Evolutionary conservation across 1,140 invertebrate genomes (phyloP).

Genomic region (Gerris buenoi): DNA sequence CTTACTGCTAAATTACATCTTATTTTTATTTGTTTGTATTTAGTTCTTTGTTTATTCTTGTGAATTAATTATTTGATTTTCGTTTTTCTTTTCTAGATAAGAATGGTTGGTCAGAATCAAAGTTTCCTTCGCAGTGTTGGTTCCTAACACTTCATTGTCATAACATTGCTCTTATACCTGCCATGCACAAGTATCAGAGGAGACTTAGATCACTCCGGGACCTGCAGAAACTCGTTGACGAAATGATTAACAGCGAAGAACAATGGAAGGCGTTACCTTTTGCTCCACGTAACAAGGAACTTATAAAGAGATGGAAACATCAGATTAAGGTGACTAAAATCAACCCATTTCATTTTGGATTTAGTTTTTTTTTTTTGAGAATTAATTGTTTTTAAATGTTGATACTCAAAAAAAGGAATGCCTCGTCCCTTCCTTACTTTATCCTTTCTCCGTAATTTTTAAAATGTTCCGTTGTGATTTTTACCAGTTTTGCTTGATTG

Average conservation of each 20-base stretch:
- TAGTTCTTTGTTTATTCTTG: no score
- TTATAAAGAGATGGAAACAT: constrained; percentile 72
- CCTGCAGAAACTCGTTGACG: constrained; percentile 74
- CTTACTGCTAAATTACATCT: no score
- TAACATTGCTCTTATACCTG: constrained; percentile 76
- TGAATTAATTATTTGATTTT: no score
- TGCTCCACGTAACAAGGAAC: constrained; percentile 58
- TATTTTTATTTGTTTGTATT: no score
- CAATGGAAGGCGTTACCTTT: constrained; percentile 69
- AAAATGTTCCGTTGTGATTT: no score
- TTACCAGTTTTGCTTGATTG: no score
- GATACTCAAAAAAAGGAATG: no score
- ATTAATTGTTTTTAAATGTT: no score
- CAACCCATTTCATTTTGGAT: no score
- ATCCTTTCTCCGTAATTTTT: no score
- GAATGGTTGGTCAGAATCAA: constrained; percentile 46
- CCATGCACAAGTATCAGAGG: constrained; percentile 72
- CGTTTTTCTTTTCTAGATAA: constrained; percentile 18
- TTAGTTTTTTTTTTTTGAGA: no score
- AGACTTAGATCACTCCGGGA: constrained; percentile 67
- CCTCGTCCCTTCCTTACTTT: no score
- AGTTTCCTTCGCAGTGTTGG: constrained; percentile 93
- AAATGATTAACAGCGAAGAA: constrained; percentile 60
- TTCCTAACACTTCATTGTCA: constrained; percentile 87
- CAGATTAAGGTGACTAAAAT: constrained; percentile 42